Base-by-base conservation (phyloP, 2,797 vertebrate genomes). In the Gymnoscopelus braueri region DNA sequence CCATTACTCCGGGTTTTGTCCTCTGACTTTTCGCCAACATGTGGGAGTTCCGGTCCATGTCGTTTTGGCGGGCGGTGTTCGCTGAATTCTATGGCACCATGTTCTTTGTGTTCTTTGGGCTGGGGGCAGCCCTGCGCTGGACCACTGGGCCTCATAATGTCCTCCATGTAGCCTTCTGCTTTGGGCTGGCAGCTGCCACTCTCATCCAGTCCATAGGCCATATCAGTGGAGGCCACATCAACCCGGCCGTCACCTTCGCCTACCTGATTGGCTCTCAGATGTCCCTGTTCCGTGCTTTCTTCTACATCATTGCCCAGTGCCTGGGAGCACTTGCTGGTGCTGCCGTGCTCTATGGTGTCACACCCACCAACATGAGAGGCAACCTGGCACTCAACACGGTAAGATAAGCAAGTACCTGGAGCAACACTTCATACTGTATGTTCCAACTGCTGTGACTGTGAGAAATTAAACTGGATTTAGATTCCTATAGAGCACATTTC, bases 31-130 rank as follows among this genome's bases (percentile, higher is more conserved):
- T 78, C 58, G 87, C 86, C 90, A 93, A 86, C 88, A 98, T 98
- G 96, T 98, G 96, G 97, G 97, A 98, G 92, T 94, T 98, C 83
- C 93, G 95, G 64, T 97, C 96, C 51, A 94, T 96, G 95, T 93
- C 96, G 74, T 98, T 98, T 82, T 98, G 97, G 97, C 95, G 97
- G 93, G 96, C 96, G 35, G 91, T 98, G 79, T 95, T 97, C 23
- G 96, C 97, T 0, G 96, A 98, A 85, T 94, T 94, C 81, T 93
- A 94, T 6, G 92, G 92, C 81, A 92, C 91, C 69, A 93, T 92
- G 93, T 96, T 98, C 90, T 98, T 98, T 48, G 94, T 97, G 69
- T 95, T 98, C 85, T 96, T 98, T 44, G 97, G 97, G 60, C 80
- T 98, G 75, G 97, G 97, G 73, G 94, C 95, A 9, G 96, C 96